Evolutionary conservation across 2,888 invertebrate genomes (phyloP).

Genomic region (Lycophotia porphyrea): DNA sequence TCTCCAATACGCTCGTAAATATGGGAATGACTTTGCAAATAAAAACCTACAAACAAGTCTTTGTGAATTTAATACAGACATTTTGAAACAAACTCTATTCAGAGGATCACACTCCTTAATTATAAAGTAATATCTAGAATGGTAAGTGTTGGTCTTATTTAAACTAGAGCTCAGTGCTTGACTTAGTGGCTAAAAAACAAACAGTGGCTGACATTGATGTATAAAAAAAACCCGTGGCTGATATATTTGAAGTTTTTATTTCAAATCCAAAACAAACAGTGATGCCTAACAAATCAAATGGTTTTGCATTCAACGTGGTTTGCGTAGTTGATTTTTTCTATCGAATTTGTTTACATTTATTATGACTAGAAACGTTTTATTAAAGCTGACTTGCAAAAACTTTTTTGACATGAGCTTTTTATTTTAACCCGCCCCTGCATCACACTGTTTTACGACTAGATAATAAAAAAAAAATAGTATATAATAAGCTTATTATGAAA

Average conservation of each 20-base stretch:
- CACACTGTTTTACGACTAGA: neutral
- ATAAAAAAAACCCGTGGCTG: conserved; percentile 25
- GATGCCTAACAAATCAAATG: conserved; percentile 27
- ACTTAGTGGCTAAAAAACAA: conserved; percentile 35
- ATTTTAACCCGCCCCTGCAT: neutral
- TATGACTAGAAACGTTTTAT: neutral
- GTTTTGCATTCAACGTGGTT: conserved; percentile 24
- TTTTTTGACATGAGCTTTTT: neutral
- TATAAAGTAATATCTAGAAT: neutral
- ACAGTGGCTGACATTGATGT: neutral
- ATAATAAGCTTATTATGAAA: neutral
- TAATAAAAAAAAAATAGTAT: too few species aligned
- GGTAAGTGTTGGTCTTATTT: conserved; percentile 25
- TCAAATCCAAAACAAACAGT: conserved; percentile 26
- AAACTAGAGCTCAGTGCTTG: conserved; percentile 18
- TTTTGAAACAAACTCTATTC: neutral
- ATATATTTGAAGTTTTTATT: conserved; percentile 24
- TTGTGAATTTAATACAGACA: neutral
- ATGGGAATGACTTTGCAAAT: neutral
- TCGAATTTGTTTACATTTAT: neutral
- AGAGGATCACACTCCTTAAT: neutral
- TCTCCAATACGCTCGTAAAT: neutral
- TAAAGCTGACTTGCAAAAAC: neutral
- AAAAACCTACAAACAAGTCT: neutral
- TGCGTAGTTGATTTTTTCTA: conserved; percentile 10